Conservation (phyloP, 1,140 invertebrate genomes). For the Sminthurides bifidus region DNA sequence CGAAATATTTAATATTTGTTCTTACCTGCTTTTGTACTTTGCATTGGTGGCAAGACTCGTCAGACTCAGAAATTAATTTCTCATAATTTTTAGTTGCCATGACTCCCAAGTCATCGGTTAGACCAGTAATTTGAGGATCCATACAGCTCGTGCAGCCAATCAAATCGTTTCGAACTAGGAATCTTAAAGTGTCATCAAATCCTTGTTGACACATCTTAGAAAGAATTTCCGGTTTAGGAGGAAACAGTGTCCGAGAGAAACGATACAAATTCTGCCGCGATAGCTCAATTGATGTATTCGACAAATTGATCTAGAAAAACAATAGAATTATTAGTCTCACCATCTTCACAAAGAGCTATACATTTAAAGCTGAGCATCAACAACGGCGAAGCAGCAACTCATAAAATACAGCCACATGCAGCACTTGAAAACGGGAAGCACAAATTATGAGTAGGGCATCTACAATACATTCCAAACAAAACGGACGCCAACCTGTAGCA, state of each 20-base stretch:
- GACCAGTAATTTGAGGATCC: constrained; percentile 63
- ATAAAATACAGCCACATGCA: not conserved
- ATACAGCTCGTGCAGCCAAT: constrained; percentile 74
- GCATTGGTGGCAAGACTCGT: constrained; percentile 70
- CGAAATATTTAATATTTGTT: not conserved
- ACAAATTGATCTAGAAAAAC: constrained; percentile 63
- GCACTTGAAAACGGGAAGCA: too few species aligned
- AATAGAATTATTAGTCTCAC: constrained; percentile 2
- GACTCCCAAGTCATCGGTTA: constrained; percentile 52
- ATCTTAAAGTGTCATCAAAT: constrained; percentile 88
- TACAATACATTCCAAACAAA: not conserved
- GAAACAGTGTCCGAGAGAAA: constrained; percentile 81
- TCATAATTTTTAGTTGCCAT: constrained; percentile 29
- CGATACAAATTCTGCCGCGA: constrained; percentile 85
- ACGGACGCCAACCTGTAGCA: constrained; percentile 26
- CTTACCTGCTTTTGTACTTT: constrained; percentile 65
- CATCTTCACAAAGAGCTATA: too few species aligned
- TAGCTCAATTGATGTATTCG: constrained; percentile 89
- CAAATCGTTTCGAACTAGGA: constrained; percentile 80
- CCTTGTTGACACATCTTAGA: constrained; percentile 96
- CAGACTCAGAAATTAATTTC: constrained; percentile 42
- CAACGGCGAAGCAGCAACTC: not conserved
- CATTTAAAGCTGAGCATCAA: not conserved
- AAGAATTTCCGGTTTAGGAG: constrained; percentile 75
- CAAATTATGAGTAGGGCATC: not conserved